These are phyloP conservation scores for Actinernus sp. DNA, from an alignment of 92 coral and sea anemone species.

Conservation along the genomic window DNA sequence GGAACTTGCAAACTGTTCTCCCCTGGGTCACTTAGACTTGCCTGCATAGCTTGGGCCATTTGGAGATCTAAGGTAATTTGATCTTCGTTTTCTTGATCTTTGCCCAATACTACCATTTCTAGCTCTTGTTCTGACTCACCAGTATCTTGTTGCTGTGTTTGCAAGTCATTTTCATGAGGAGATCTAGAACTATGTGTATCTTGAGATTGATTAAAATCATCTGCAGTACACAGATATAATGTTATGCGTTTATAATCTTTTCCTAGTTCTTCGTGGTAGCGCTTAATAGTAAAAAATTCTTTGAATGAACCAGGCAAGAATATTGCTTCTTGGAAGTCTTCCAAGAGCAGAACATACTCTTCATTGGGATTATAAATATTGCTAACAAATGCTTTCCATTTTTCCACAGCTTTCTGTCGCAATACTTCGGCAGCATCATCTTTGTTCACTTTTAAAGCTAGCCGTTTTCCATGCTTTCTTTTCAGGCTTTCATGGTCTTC, in stretches of 20 bases:
- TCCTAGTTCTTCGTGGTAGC: constrained; percentile 39
- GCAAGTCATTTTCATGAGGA: too few relatives aligned
- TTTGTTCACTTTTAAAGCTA: constrained; percentile 53
- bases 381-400: constrained; percentile 41
- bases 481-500: constrained; percentile 26
- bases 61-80: background rate
- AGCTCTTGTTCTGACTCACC: too few relatives aligned
- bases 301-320: constrained; percentile 10
- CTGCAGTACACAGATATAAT: constrained; percentile 25
- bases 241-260: constrained; percentile 37
- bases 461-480: constrained; percentile 54
- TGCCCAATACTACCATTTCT: background rate
- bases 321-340: constrained; percentile 21
- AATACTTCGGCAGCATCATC: constrained; percentile 41
- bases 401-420: constrained; percentile 36
- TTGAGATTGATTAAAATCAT: constrained; percentile 3
- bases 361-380: constrained; percentile 20
- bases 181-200: too few relatives aligned
- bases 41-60: constrained; percentile 7
- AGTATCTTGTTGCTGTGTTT: too few relatives aligned
- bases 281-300: constrained; percentile 33
- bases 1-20: too few relatives aligned
- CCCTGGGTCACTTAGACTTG: too few relatives aligned
- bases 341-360: constrained; percentile 18
- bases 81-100: too few relatives aligned